Evolutionary conservation across 2,797 vertebrate species (phyloP).

Genomic region (Takifugu ocellatus): DNA sequence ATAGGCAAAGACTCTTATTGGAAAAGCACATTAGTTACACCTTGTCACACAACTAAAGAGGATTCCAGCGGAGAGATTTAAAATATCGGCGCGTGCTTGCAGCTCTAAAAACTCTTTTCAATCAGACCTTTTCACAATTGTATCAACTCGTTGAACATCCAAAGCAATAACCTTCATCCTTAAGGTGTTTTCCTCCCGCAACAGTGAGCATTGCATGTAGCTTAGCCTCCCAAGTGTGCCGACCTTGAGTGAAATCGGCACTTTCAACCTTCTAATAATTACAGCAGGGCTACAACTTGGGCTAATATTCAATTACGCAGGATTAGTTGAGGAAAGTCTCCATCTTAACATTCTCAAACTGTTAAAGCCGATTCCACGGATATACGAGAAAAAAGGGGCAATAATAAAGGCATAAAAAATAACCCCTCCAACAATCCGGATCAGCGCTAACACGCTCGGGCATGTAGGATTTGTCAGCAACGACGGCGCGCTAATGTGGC

Average conservation of each 20-base stretch:
- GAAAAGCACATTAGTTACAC: conserved; percentile 72
- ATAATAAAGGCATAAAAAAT: not conserved
- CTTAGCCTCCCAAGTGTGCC: conserved; percentile 31
- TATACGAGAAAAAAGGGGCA: conserved; percentile 21
- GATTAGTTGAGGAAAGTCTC: conserved; percentile 64
- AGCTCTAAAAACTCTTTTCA: conserved; percentile 61
- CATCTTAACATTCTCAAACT: conserved; percentile 62
- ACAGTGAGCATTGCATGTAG: conserved; percentile 37
- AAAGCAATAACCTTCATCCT: conserved; percentile 58
- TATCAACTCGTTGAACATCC: conserved; percentile 70
- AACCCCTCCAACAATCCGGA: conserved; percentile 38
- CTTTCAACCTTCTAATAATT: conserved; percentile 55
- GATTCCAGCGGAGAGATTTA: conserved; percentile 59
- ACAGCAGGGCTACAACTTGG: conserved; percentile 59
- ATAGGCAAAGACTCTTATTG: conserved; percentile 60
- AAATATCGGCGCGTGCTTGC: conserved; percentile 56
- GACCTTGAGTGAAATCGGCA: conserved; percentile 37
- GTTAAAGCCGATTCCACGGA: conserved; percentile 68
- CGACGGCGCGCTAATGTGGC: conserved; percentile 50
- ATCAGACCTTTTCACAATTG: conserved; percentile 72
- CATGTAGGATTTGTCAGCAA: conserved; percentile 52
- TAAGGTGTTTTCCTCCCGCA: conserved; percentile 61
- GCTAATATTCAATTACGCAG: conserved; percentile 77
- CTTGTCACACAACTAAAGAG: conserved; percentile 56
- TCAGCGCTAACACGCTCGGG: conserved; percentile 44